Percentiles rank a stretch among this genome's conserved stretches.
These are phyloP conservation scores for Alauda arvensis DNA, from an alignment of 2,797 vertebrate genomes.

Conservation along the genomic window DNA sequence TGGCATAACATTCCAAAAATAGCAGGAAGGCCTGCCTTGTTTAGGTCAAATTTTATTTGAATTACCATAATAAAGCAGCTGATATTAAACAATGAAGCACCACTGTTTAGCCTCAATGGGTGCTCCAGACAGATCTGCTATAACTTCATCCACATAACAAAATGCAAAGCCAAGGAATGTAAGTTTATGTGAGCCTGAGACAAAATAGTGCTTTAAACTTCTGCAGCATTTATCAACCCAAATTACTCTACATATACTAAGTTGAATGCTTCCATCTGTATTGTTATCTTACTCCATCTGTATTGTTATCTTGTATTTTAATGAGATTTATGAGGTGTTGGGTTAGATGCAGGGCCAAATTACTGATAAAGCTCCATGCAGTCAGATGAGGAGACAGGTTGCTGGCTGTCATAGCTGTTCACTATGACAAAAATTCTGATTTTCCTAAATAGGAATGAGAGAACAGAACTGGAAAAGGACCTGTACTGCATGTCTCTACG, in stretches of 20 bases:
- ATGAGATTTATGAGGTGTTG: neutral
- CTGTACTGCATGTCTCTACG: neutral
- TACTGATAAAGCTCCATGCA: neutral
- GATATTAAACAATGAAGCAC: conserved; percentile 1
- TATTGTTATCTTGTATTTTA: neutral
- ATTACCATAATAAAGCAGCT: conserved; percentile 13
- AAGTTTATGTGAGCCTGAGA: neutral
- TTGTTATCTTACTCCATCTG: neutral
- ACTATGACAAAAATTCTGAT: neutral
- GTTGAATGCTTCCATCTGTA: neutral
- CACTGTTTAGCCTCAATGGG: neutral
- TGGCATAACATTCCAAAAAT: neutral
- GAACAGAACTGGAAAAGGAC: neutral
- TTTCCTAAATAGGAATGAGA: neutral
- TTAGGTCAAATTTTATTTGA: conserved; percentile 24
- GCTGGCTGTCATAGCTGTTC: neutral
- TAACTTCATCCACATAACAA: neutral
- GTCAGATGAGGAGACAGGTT: neutral
- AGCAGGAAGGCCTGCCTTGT: conserved; percentile 2
- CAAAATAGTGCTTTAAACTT: neutral
- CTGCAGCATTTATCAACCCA: neutral
- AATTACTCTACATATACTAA: neutral
- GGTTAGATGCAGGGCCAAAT: neutral
- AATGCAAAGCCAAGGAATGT: neutral
- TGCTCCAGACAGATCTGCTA: neutral